Conservation (phyloP, 2,113 vertebrate species). For the Gnathonemus longibarbis region DNA sequence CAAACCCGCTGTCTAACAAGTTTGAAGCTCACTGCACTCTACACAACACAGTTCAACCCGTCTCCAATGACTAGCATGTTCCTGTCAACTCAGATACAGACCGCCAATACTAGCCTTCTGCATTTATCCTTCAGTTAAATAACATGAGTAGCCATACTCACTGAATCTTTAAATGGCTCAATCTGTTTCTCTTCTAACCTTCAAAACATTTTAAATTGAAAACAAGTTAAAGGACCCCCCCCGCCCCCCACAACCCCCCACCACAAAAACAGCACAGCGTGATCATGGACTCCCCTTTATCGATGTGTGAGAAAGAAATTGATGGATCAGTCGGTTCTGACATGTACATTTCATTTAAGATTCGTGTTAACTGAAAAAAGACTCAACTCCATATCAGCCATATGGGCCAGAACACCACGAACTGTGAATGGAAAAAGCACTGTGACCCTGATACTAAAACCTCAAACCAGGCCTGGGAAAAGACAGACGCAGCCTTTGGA, state of each 20-base stretch:
- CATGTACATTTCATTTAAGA: not conserved
- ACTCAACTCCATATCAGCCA: not conserved
- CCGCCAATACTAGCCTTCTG: not conserved
- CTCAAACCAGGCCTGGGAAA: not conserved
- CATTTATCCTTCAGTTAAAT: not conserved
- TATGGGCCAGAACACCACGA: not conserved
- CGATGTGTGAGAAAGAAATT: not conserved
- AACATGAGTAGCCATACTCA: not conserved
- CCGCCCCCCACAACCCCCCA: not conserved
- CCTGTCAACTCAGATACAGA: not conserved
- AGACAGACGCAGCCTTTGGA: not conserved
- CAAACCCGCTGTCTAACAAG: constrained; percentile 5
- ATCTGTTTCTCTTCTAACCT: not conserved
- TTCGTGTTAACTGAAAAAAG: not conserved
- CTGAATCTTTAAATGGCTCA: not conserved
- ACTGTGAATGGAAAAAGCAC: not conserved
- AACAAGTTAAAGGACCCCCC: not conserved
- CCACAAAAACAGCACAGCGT: not conserved
- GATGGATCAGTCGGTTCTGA: not conserved
- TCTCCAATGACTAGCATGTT: not conserved
- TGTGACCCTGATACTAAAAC: not conserved
- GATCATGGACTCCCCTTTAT: not conserved
- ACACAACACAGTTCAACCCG: not conserved
- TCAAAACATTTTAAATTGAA: not conserved
- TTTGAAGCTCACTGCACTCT: not conserved